A percentile compares a stretch with the other conserved stretches of the same genome.
Evolutionary conservation across 2,113 vertebrate genomes (phyloP).

Genomic region (Myotis lucifugus): DNA sequence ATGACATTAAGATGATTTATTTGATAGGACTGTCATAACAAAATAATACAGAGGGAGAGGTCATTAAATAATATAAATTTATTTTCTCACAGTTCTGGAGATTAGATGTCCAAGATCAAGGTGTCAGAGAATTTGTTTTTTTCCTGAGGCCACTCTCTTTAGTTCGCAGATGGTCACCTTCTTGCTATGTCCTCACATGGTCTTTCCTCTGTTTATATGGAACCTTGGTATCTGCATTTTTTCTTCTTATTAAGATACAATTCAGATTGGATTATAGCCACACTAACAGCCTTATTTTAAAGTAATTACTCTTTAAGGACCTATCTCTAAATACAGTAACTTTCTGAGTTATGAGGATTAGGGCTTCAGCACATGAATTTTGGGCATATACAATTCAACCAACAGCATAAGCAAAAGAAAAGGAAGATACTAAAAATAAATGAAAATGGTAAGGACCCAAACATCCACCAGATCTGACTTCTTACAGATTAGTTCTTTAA

Average conservation of each 20-base stretch:
- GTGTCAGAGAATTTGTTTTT: accelerated
- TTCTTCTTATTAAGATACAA: background rate
- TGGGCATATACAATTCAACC: background rate
- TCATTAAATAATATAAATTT: background rate
- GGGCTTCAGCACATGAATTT: background rate
- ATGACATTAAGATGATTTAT: background rate
- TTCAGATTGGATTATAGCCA: background rate
- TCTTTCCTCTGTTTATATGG: background rate
- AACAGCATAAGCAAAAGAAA: background rate
- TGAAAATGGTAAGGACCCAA: accelerated
- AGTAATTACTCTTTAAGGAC: background rate
- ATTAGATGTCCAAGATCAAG: background rate
- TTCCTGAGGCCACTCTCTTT: background rate
- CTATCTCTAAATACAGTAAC: background rate
- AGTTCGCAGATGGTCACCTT: background rate
- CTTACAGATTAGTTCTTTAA: background rate
- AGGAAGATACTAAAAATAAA: background rate
- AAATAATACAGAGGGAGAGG: background rate
- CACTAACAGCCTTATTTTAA: background rate
- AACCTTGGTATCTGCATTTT: background rate
- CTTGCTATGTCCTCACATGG: background rate
- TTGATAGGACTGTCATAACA: background rate
- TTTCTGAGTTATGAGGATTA: background rate
- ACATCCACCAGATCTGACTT: background rate
- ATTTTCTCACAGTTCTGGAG: background rate